phyloP scores from a whole-genome alignment of 2,797 vertebrate genomes.

The Apogon talboti region DNA sequence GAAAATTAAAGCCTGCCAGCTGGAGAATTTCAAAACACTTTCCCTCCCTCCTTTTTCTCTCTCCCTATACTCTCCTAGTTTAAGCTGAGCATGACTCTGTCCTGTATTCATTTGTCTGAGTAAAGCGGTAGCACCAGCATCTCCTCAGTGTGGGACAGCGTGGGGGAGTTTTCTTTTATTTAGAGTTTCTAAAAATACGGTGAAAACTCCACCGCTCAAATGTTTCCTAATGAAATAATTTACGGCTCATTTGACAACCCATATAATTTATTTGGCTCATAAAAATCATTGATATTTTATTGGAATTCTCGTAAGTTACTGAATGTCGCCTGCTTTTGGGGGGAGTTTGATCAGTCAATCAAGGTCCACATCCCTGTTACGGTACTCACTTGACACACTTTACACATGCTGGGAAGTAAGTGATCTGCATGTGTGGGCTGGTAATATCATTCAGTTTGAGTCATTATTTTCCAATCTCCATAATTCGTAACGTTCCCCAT shows the following conservation, averaged over 20 bases:
- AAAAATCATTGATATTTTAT: slow-evolving; percentile 34
- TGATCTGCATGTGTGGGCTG: slow-evolving; percentile 82
- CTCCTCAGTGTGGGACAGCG: slow-evolving; percentile 66
- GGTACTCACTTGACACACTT: slow-evolving; percentile 63
- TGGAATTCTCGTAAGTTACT: slow-evolving; percentile 41
- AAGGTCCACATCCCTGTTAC: slow-evolving; percentile 54
- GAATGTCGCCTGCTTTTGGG: slow-evolving; percentile 45
- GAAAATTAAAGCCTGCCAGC: slow-evolving; percentile 99
- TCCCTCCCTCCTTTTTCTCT: slow-evolving; percentile 74
- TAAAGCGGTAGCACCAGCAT: slow-evolving; percentile 69
- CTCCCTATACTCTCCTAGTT: slow-evolving; percentile 72
- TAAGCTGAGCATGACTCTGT: slow-evolving; percentile 72
- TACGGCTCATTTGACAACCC: slow-evolving; percentile 32
- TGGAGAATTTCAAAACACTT: slow-evolving; percentile 99
- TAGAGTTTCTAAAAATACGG: slow-evolving; percentile 52
- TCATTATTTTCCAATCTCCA: slow-evolving; percentile 88
- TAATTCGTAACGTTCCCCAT: slow-evolving; percentile 87
- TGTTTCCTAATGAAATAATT: slow-evolving; percentile 36
- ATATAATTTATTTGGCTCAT: slow-evolving; percentile 45
- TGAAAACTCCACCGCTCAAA: slow-evolving; percentile 18
- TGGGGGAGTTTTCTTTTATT: slow-evolving; percentile 59
- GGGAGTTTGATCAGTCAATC: slow-evolving; percentile 54
- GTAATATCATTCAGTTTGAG: slow-evolving; percentile 80
- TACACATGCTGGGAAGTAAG: slow-evolving; percentile 65
- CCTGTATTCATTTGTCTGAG: slow-evolving; percentile 75